These are phyloP conservation scores for Drosophila pullipes DNA, from an alignment of 2,888 invertebrate species.

Conservation along the genomic window DNA sequence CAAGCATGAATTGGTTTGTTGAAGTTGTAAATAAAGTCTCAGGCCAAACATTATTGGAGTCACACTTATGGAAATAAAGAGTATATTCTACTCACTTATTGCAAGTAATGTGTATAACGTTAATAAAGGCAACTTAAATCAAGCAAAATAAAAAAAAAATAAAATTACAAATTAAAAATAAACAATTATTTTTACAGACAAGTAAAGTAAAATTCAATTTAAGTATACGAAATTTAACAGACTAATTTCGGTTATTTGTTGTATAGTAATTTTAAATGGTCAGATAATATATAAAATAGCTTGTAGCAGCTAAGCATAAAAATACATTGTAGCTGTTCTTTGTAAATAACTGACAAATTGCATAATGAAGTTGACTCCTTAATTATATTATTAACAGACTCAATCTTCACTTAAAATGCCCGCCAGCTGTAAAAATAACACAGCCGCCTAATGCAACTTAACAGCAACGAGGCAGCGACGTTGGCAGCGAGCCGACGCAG, in stretches of 20 bases:
- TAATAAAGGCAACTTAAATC: not conserved
- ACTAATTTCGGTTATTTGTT: not conserved
- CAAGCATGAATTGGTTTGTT: not conserved
- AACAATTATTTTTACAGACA: not conserved
- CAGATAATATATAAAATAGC: not conserved
- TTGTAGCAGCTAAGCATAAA: not conserved
- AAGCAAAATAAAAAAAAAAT: too few species aligned
- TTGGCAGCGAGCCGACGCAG: constrained; percentile 2
- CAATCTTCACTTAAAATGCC: constrained; percentile 28
- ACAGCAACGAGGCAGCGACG: constrained; percentile 16
- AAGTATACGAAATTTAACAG: not conserved
- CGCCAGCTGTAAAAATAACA: constrained; percentile 41
- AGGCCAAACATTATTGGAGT: not conserved
- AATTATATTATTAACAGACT: constrained; percentile 18
- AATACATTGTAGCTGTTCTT: not conserved
- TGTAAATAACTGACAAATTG: not conserved
- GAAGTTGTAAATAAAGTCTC: not conserved
- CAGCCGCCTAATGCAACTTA: constrained; percentile 35
- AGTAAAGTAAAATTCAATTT: not conserved
- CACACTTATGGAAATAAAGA: not conserved
- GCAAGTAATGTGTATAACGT: not conserved
- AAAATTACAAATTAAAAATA: not conserved
- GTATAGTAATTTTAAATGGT: not conserved
- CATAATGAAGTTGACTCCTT: constrained; percentile 14
- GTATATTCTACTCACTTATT: not conserved